Evolutionary conservation across 2,888 invertebrate genomes (phyloP).

Genomic region (Hofmannophila pseudospretella): DNA sequence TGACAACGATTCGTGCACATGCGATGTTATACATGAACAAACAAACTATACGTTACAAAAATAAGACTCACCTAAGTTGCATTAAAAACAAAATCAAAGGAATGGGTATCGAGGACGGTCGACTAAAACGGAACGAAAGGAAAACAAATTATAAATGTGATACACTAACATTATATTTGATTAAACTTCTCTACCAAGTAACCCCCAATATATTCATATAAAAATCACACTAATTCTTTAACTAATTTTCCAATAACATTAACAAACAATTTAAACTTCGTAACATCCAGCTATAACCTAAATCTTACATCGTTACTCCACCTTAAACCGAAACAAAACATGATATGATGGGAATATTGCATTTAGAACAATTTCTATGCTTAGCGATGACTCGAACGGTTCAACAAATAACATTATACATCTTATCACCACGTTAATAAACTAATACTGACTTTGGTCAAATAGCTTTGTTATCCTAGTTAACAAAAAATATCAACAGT

Average conservation of each 20-base stretch:
- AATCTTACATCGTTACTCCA: conserved; percentile 57
- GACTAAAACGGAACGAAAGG: conserved; percentile 14
- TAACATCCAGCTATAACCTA: conserved; percentile 52
- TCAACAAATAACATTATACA: conserved; percentile 54
- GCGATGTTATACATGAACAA: conserved; percentile 37
- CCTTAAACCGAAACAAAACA: conserved; percentile 49
- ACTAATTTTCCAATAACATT: conserved; percentile 71
- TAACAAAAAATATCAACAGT: conserved; percentile 74
- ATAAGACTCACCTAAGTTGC: conserved; percentile 49
- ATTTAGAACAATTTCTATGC: conserved; percentile 48
- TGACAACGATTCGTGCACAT: conserved; percentile 51
- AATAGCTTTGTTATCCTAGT: conserved; percentile 77
- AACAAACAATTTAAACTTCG: conserved; percentile 69
- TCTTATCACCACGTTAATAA: conserved; percentile 62
- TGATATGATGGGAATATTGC: conserved; percentile 69
- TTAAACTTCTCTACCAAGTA: conserved; percentile 75
- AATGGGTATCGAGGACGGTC: conserved; percentile 3
- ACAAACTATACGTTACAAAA: conserved; percentile 14
- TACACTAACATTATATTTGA: conserved; percentile 68
- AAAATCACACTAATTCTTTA: conserved; percentile 74
- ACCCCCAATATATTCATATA: conserved; percentile 78
- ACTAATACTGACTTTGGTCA: conserved; percentile 79
- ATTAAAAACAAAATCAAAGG: conserved; percentile 20
- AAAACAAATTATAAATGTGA: conserved; percentile 26
- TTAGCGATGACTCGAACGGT: conserved; percentile 59